Evolutionary conservation across 2,113 vertebrate species (phyloP).

Genomic region (Arenaria interpres): DNA sequence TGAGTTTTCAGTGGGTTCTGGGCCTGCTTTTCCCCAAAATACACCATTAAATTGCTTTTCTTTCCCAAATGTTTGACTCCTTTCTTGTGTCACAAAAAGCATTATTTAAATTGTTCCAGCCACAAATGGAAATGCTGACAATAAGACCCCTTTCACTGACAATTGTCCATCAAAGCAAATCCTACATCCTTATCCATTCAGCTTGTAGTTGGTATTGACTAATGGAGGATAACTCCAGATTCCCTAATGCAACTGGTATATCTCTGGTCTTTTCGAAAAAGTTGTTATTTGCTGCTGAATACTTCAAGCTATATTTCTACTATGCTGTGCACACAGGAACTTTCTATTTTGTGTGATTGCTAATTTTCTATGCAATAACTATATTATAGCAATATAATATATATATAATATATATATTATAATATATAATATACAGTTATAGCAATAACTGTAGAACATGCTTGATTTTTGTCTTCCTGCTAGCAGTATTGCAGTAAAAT

Average conservation of each 20-base stretch:
- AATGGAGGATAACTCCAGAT: neutral
- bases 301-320: neutral
- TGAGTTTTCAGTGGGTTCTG: neutral
- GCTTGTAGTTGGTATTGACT: neutral
- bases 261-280: neutral
- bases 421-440: no score
- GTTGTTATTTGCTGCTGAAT: neutral
- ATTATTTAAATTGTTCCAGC: neutral
- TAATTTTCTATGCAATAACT: neutral
- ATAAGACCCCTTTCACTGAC: neutral
- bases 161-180: neutral
- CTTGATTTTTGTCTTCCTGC: neutral
- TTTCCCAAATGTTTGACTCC: neutral
- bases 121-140: neutral
- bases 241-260: fast-evolving
- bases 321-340: fast-evolving
- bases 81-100: neutral
- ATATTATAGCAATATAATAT: no score
- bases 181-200: neutral
- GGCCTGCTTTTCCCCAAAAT: neutral
- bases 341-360: neutral
- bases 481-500: neutral
- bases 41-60: neutral
- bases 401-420: no score
- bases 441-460: neutral